Evolutionary conservation across 2,888 invertebrate species (phyloP).

Genomic region (Megaustenia siamemsis): DNA sequence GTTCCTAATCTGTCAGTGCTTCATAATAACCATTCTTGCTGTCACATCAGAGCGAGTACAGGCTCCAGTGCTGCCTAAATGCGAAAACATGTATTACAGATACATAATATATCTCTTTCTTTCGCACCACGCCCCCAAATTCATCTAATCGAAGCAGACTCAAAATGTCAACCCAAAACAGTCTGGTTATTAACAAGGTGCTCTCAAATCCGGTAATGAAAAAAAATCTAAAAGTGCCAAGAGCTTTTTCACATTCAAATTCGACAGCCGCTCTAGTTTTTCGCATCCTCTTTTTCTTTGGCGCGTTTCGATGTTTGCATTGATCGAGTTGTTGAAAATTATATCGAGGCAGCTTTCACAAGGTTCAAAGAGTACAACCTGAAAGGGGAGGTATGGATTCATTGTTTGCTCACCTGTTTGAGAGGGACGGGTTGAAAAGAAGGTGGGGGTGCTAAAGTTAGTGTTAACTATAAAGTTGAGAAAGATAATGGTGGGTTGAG

Average conservation of each 20-base stretch:
- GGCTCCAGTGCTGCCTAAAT: too few species aligned
- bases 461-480: too few species aligned
- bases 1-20: too few species aligned
- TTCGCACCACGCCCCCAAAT: neutral
- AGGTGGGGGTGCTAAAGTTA: neutral
- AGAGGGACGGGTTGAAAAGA: neutral
- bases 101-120: too few species aligned
- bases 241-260: neutral
- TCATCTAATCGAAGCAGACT: neutral
- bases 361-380: slow-evolving; percentile 7
- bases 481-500: neutral
- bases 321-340: neutral
- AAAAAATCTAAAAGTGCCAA: neutral
- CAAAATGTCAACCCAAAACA: neutral
- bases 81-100: too few species aligned
- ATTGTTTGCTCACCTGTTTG: neutral
- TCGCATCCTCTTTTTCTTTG: neutral
- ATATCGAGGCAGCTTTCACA: neutral
- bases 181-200: neutral
- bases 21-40: too few species aligned
- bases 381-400: neutral
- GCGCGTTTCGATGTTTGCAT: neutral
- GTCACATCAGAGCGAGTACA: too few species aligned
- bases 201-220: neutral
- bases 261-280: neutral